Base-by-base conservation (phyloP, 2,113 vertebrate genomes). In the Cheirogaleus medius region DNA sequence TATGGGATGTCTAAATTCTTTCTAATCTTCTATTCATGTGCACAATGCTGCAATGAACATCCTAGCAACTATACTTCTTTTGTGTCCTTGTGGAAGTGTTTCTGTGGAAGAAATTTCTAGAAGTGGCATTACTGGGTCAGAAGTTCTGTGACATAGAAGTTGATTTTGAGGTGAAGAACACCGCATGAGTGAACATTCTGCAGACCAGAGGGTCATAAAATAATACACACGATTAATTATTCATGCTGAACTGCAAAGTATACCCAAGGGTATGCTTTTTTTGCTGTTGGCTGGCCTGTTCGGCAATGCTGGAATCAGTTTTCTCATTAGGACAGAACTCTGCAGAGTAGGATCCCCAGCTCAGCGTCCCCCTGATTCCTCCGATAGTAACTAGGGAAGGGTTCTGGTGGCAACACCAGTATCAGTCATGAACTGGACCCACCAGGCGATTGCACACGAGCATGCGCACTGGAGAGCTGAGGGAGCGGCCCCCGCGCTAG, bases 31-130 rank as follows among this genome's bases (percentile, higher is more conserved):
- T 54, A 71, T 20, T 54, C 63, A 47, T 39, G 21, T 1, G 29
- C 78, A 64, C 32, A 73, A 52, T 0, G 1, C 47, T 49, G 15
- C 21, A 5, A 5, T 25, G 63, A 39, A 39, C 85, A 54, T 68
- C 64, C 34, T 14, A 73, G 32, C 63, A 68, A 64, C 8, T 23
- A 21, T 1, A 37, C 15, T 58, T 66, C 15, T 58, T 66, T 10
- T 60, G 34, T 42, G 42, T 17, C 34, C 39, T 81, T 34, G 27
- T 54, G 81, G 27, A 49, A 87, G 47, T 29, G 15, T 52, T 66
- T 69, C 81, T 77, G 29, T 20, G 25, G 73, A 66, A 89, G 64
- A 78, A n/a, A 29, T 47, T 92, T 92, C 93, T 66, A 47, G 77
- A 52, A 82, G 20, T 20, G 29, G 39, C 66, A 47, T 56, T 29